Percentiles rank a stretch among this genome's conserved stretches.
Evolutionary conservation across 2,797 vertebrate species (phyloP).

Genomic region (Brotula barbata): DNA sequence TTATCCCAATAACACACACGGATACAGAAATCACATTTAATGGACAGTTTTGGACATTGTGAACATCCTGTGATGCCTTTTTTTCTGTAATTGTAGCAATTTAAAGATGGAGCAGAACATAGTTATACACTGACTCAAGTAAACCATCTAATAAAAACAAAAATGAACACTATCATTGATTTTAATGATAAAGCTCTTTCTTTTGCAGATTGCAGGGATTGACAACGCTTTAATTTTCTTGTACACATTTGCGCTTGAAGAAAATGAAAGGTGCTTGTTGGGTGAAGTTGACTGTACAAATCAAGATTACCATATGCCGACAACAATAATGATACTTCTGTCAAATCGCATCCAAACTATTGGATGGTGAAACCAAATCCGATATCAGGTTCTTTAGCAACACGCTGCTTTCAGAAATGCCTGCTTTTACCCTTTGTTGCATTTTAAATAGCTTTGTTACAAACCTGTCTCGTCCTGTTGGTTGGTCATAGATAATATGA

Average conservation of each 20-base stretch:
- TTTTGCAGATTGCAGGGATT: too few relatives aligned
- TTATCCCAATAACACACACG: too few relatives aligned
- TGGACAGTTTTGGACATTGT: slow-evolving; percentile 17
- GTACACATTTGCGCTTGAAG: slow-evolving; percentile 32
- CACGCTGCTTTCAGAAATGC: slow-evolving; percentile 15
- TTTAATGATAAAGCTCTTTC: too few relatives aligned
- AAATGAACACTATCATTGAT: too few relatives aligned
- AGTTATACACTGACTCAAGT: too few relatives aligned
- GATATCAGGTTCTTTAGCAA: too few relatives aligned
- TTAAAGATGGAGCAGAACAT: too few relatives aligned
- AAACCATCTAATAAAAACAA: too few relatives aligned
- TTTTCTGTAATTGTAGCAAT: background rate
- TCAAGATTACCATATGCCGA: slow-evolving; percentile 63
- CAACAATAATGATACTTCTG: slow-evolving; percentile 58
- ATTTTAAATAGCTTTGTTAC: slow-evolving; percentile 32
- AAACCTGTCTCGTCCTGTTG: slow-evolving; percentile 6
- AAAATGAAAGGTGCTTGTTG: slow-evolving; percentile 49
- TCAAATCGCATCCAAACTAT: slow-evolving; percentile 49
- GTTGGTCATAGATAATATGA: background rate
- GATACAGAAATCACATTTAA: too few relatives aligned
- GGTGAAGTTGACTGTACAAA: slow-evolving; percentile 48
- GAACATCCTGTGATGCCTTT: slow-evolving; percentile 12
- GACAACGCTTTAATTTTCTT: background rate
- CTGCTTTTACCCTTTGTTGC: slow-evolving; percentile 39
- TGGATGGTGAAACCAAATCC: slow-evolving; percentile 52